Base-by-base conservation (phyloP, 2,888 invertebrate species). In the Agrypnus murinus region DNA sequence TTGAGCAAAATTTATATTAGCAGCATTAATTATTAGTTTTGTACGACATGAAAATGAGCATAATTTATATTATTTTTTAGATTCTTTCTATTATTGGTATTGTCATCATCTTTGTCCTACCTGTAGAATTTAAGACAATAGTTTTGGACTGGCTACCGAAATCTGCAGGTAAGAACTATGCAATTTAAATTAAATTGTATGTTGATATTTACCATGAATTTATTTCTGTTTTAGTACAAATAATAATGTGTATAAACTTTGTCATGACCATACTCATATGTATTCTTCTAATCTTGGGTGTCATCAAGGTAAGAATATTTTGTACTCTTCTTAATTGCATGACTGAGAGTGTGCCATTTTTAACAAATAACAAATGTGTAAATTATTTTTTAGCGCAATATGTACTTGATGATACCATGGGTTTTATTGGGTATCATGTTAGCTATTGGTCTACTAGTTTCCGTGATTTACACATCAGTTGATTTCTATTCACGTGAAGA, bases 361-460 rank as follows among this genome's bases (percentile, higher is more conserved):
- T n/a, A n/a, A n/a, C n/a, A n/a, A n/a, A n/a, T n/a, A n/a, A n/a
- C n/a, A n/a, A 36, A n/a, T 12, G 7, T 12, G 0, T 2, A 53
- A 63, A 38, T 15, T 64, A 7, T 57, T 67, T 85, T 88, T n/a
- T 86, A 95, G 95, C 89, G 92, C 80, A 93, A 94, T 80, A 92
- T 93, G 79, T 93, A 92, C 86, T 84, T 94, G 80, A 94, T 95
- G 94, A 88, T 95, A 63, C 95, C 95, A 5, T 95, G 94, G 93
- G 93, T 95, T 38, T 90, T 93, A 55, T 87, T 95, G 59, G 95
- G 94, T 3, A 90, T 95, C 67, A 92, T 95, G 88, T 87, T 95
- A 58, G 92, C 92, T 7, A 88, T 95, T 74, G 94, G 93, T 1
- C 84, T 95, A 65, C 86, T 94, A 48, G 91, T 95, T 76, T 95